phyloP scores from a whole-genome alignment of 2,797 vertebrate species.

The Sarcoramphus papa region DNA sequence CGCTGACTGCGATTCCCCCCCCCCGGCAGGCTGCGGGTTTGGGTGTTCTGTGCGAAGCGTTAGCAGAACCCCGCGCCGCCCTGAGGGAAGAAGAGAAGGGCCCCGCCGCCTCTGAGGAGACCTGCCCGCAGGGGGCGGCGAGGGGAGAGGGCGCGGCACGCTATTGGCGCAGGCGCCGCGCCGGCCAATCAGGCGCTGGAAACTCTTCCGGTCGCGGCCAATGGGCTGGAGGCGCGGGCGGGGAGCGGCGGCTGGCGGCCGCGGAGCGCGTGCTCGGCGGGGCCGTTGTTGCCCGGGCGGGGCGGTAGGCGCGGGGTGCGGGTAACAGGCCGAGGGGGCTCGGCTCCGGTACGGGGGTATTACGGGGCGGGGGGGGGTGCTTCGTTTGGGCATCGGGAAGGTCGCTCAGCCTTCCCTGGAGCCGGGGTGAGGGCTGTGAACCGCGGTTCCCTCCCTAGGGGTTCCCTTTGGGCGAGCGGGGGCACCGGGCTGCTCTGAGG shows the following conservation, averaged over 20 bases:
- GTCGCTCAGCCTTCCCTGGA: neutral
- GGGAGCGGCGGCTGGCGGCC: neutral
- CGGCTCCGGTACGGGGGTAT: accelerated
- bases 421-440: neutral
- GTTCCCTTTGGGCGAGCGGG: accelerated
- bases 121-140: accelerated
- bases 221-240: neutral
- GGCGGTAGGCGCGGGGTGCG: accelerated
- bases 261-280: neutral
- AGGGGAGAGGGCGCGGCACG: accelerated
- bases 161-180: accelerated
- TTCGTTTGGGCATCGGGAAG: accelerated
- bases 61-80: accelerated
- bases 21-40: accelerated
- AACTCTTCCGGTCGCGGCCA: neutral
- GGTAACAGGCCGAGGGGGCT: accelerated
- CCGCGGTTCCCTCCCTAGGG: accelerated
- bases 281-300: accelerated
- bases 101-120: accelerated
- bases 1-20: accelerated
- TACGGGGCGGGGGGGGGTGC: accelerated
- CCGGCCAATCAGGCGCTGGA: neutral
- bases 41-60: accelerated
- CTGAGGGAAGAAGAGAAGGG: accelerated
- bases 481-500: too few relatives aligned